These are phyloP conservation scores for Nemotelus nigrinus DNA, from an alignment of 2,888 invertebrate genomes.

Conservation along the genomic window DNA sequence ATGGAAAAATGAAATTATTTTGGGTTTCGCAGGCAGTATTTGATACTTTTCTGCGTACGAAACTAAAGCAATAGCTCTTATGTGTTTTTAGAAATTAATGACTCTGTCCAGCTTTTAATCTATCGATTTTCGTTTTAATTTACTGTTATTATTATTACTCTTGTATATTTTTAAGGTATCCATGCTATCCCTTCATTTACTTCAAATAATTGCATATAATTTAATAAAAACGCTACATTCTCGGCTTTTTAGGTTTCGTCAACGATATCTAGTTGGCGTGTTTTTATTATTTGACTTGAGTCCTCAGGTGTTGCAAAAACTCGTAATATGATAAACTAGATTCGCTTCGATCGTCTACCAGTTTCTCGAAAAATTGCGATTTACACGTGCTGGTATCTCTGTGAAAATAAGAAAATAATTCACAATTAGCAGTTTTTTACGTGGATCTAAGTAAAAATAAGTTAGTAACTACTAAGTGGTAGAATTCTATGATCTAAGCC, in stretches of 20 bases:
- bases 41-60: too few species aligned
- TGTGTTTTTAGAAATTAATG: too few species aligned
- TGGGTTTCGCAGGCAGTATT: too few species aligned
- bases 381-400: constrained; percentile 93
- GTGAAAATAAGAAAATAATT: constrained; percentile 57
- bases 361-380: constrained; percentile 82
- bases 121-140: too few species aligned
- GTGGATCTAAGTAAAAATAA: neutral
- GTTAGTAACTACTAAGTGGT: neutral
- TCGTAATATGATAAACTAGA: constrained; percentile 96
- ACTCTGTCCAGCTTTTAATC: too few species aligned
- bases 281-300: constrained; percentile 79
- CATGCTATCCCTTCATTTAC: too few species aligned
- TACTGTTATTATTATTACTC: too few species aligned
- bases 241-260: neutral
- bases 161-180: too few species aligned
- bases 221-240: constrained; percentile 3
- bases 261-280: too few species aligned
- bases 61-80: too few species aligned
- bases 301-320: constrained; percentile 94
- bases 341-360: constrained; percentile 95
- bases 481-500: too few species aligned
- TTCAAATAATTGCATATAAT: constrained; percentile 23
- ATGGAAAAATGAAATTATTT: too few species aligned
- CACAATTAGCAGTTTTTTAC: neutral